A percentile compares a stretch with the other conserved stretches of the same genome.
Evolutionary conservation across 2,888 invertebrate genomes (phyloP).

Genomic region (Aquatica leii): DNA sequence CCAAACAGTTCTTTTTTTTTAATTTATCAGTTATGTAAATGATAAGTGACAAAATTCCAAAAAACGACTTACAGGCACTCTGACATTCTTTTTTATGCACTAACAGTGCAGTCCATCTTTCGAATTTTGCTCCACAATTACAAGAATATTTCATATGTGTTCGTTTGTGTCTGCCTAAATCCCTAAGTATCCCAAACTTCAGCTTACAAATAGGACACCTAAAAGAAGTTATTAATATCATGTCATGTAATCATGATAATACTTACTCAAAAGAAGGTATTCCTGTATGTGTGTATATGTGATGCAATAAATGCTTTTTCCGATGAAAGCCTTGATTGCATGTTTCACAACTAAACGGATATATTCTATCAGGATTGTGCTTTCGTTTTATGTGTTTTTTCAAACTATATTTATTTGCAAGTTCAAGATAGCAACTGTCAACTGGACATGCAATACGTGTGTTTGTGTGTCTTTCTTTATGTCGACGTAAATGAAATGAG

Average conservation of each 20-base stretch:
- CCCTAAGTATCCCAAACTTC: constrained; percentile 42
- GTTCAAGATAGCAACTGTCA: constrained; percentile 45
- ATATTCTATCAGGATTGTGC: constrained; percentile 40
- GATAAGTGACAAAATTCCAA: too few relatives aligned
- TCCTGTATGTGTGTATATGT: constrained; percentile 39
- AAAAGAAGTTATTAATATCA: constrained; percentile 25
- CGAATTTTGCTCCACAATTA: constrained; percentile 49
- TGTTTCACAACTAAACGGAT: constrained; percentile 44
- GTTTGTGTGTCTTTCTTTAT: constrained; percentile 38
- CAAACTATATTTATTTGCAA: constrained; percentile 48
- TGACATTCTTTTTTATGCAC: constrained; percentile 45
- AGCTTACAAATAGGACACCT: constrained; percentile 48
- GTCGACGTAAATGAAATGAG: constrained; percentile 48
- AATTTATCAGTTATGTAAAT: too few relatives aligned
- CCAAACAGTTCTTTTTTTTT: too few relatives aligned
- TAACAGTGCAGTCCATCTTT: constrained; percentile 48
- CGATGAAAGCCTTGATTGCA: constrained; percentile 49
- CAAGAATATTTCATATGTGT: constrained; percentile 50
- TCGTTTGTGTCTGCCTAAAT: constrained; percentile 48
- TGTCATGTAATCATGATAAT: constrained; percentile 3
- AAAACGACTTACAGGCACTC: too few relatives aligned
- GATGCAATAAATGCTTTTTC: constrained; percentile 47
- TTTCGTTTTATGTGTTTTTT: constrained; percentile 46
- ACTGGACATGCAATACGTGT: constrained; percentile 31
- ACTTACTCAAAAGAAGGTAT: constrained; percentile 36